Evolutionary conservation across 1,140 invertebrate genomes (phyloP).

Genomic region (Ceratina japonica): DNA sequence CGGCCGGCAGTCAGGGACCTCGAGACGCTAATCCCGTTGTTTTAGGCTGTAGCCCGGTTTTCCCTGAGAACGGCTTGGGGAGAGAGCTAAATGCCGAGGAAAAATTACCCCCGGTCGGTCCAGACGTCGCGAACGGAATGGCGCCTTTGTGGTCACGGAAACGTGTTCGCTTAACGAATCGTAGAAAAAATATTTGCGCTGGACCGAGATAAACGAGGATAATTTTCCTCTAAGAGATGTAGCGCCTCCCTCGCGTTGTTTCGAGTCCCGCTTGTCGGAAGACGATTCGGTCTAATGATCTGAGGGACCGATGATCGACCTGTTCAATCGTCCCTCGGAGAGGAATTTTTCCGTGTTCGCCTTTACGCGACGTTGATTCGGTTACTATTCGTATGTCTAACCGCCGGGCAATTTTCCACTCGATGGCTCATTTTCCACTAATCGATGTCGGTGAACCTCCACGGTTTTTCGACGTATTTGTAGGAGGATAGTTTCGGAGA

Average conservation of each 20-base stretch:
- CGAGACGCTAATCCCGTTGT: conserved; percentile 65
- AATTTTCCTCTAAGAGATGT: conserved; percentile 43
- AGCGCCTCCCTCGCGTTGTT: neutral
- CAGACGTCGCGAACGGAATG: conserved; percentile 2
- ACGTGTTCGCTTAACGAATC: conserved; percentile 1
- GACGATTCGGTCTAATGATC: conserved; percentile 59
- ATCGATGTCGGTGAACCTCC: conserved; percentile 2
- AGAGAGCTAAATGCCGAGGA: neutral
- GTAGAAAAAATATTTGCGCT: conserved; percentile 42
- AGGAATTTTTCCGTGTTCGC: neutral
- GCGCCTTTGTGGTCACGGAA: no score
- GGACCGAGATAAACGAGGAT: conserved; percentile 65
- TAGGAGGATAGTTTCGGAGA: conserved; percentile 10
- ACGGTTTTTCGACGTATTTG: neutral
- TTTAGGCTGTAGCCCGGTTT: conserved; percentile 31
- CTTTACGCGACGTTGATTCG: neutral
- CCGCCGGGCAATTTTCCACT: neutral
- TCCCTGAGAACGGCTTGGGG: neutral
- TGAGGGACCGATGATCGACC: conserved; percentile 52
- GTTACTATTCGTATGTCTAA: neutral
- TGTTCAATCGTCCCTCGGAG: conserved; percentile 3
- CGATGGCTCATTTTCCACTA: neutral
- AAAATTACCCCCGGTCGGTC: conserved; percentile 45
- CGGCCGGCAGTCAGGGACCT: conserved; percentile 8
- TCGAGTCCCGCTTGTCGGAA: neutral